Evolutionary conservation across 2,113 vertebrate species (phyloP).

Genomic region (Casuarius casuarius): DNA sequence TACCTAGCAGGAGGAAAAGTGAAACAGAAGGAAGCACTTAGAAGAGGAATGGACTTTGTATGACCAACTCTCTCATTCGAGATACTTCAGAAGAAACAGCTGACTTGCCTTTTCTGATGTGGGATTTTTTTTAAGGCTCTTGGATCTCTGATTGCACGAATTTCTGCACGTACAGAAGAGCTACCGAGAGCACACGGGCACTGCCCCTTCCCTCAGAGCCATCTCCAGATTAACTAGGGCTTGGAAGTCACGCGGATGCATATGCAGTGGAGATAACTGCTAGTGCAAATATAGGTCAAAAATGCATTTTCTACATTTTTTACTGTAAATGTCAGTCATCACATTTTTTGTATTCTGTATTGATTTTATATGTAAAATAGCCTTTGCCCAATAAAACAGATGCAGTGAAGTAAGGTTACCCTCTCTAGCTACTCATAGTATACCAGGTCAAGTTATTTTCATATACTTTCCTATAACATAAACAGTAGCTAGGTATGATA

Average conservation of each 20-base stretch:
- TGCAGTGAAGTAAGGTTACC: conserved; percentile 48
- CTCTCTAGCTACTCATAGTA: background rate
- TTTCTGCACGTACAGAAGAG: background rate
- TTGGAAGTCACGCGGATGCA: background rate
- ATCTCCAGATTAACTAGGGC: background rate
- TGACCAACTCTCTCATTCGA: background rate
- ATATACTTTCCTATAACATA: background rate
- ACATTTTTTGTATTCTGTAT: conserved; percentile 71
- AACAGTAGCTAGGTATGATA: background rate
- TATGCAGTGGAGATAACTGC: background rate
- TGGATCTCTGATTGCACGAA: background rate
- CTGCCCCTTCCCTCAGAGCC: conserved; percentile 22
- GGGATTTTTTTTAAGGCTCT: conserved; percentile 38
- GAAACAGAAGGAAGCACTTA: conserved; percentile 4
- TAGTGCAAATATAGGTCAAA: conserved; percentile 19
- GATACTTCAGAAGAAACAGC: conserved; percentile 23
- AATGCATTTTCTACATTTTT: conserved; percentile 56
- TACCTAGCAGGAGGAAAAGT: background rate
- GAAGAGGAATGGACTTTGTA: background rate
- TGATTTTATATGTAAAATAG: conserved; percentile 73
- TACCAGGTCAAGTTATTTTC: background rate
- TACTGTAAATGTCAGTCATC: conserved; percentile 70
- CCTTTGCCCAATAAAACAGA: conserved; percentile 65
- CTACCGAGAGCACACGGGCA: background rate
- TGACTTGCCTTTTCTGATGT: conserved; percentile 23